A percentile compares a stretch with the other conserved stretches of the same genome.
Evolutionary conservation across 92 coral and sea anemone species (phyloP).

Genomic region (Parazoanthus darwini): DNA sequence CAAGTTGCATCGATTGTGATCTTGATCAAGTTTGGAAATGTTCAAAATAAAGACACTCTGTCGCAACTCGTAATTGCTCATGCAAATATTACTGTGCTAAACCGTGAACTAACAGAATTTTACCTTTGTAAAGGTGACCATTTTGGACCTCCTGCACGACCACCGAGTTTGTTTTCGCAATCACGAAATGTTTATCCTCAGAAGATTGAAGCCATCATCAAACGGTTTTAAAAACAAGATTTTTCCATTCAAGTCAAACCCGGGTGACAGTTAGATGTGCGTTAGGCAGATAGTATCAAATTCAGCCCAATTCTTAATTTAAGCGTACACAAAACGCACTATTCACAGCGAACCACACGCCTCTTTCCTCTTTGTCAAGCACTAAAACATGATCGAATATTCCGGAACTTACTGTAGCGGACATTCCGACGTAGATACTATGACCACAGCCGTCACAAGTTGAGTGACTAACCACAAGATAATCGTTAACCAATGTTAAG

Average conservation of each 20-base stretch:
- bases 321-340: background rate
- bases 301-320: background rate
- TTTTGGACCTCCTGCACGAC: background rate
- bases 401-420: conserved; percentile 64
- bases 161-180: conserved; percentile 5
- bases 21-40: background rate
- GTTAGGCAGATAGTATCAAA: background rate
- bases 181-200: background rate
- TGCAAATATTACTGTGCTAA: background rate
- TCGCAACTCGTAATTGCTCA: conserved; percentile 7
- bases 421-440: conserved; percentile 48
- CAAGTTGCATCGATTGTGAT: background rate
- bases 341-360: background rate
- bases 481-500: background rate
- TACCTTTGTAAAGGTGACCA: conserved; percentile 21
- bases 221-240: background rate
- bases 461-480: conserved; percentile 25
- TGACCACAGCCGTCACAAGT: conserved; percentile 26
- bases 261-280: background rate
- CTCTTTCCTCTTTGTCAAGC: background rate
- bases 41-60: no score
- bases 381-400: conserved; percentile 14
- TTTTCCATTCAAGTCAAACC: background rate
- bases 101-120: background rate
- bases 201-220: background rate